Base-by-base conservation (phyloP, 2,888 invertebrate species). In the Megaustenia siamemsis region DNA sequence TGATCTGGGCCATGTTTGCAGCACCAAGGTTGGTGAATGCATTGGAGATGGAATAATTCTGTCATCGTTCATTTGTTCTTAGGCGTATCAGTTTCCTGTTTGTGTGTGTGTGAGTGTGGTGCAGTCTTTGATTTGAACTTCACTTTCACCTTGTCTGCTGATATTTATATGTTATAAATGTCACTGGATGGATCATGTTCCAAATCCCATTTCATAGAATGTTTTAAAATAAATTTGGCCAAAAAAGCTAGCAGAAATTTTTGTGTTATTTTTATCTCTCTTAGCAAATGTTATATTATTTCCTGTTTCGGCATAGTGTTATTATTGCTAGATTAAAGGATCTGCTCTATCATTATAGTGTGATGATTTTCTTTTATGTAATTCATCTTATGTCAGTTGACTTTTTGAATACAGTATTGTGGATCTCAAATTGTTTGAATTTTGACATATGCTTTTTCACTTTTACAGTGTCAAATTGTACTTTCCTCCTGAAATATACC, bases 61-160 rank as follows among this genome's bases (percentile, higher is more conserved):
- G 35, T 43, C 45, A 40, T 73, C 35, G 24, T 63, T 78, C 28
- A 60, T 78, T 78, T 77, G 60, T n/a, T 73, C 32, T 73, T 12
- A 38, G 24, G 10, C 53, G 10, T n/a, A 8, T 28, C 10, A 24
- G 3, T 45, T 40, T 60, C 28, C 38, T 82, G 40, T 18, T 18
- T 71, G 49, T 63, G 1, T 63, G 6, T 24, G 32, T 28, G 32
- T 73, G 73, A 28, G 40, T 24, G 24, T 68, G 68, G 21, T 69
- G 73, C 73, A 32, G 60, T 79, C 71, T 40, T 83, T 60, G 71
- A 18, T 28, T 73, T 45, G 32, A 28, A 28, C 18, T 66, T 77
- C 28, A 53, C 40, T n/a, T n/a, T n/a, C n/a, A n/a, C 45, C n/a
- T 56, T 78, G 78, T 83, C 78, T 83, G 83, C 83, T 83, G 83